Conservation (phyloP, 1,140 invertebrate species). For the Drosophila jambulina region DNA sequence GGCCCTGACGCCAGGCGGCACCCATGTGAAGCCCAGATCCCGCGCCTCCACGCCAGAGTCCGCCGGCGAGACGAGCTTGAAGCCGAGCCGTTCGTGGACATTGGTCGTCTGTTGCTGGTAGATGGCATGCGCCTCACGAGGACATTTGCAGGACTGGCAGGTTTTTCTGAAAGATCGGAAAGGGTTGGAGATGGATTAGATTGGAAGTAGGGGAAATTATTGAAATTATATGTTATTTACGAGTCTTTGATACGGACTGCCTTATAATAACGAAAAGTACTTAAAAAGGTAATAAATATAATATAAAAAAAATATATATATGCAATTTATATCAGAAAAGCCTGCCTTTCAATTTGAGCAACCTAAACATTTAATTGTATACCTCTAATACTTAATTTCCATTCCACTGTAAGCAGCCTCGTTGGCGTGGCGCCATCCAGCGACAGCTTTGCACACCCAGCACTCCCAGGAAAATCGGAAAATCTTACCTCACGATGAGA, state of each 20-base stretch:
- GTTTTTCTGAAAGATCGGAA: constrained; percentile 65
- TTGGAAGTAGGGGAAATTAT: not conserved
- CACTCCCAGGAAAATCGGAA: not conserved
- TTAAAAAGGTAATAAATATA: not conserved
- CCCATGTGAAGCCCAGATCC: constrained; percentile 91
- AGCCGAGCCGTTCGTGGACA: constrained; percentile 90
- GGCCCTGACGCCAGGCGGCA: constrained; percentile 90
- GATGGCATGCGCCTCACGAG: constrained; percentile 91
- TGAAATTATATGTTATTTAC: not conserved
- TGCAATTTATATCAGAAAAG: not conserved
- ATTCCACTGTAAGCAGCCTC: constrained; percentile 20
- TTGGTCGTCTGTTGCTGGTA: constrained; percentile 92
- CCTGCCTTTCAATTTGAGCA: no score
- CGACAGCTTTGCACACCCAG: constrained; percentile 45
- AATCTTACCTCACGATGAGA: constrained; percentile 90
- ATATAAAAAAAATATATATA: not conserved
- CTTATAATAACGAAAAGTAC: not conserved
- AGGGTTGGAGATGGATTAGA: not conserved
- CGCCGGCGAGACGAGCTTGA: constrained; percentile 86
- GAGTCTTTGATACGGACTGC: not conserved
- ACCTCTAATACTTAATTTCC: no score
- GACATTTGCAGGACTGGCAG: constrained; percentile 95
- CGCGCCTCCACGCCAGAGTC: constrained; percentile 86
- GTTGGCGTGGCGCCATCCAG: constrained; percentile 52
- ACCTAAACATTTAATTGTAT: no score